Conservation (phyloP, 1,140 invertebrate species). For the Drosophila fuyamai region DNA sequence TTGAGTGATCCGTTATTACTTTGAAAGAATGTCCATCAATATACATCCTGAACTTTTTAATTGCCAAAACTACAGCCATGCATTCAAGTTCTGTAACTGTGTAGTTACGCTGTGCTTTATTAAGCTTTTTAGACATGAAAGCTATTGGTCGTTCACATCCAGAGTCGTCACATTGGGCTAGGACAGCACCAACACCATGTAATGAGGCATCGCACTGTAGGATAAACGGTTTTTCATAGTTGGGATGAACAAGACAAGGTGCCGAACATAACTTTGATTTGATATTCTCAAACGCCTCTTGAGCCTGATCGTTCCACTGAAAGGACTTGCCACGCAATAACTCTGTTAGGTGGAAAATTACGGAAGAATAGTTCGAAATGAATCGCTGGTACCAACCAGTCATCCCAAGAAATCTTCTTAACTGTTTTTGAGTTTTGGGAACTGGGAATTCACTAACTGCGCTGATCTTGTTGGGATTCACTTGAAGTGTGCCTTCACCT, state of each 20-base stretch:
- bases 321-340: background rate
- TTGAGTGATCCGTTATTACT: background rate
- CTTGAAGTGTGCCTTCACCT: conserved; percentile 1
- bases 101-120: conserved; percentile 2
- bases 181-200: background rate
- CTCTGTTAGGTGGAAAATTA: background rate
- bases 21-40: background rate
- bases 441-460: background rate
- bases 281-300: no score
- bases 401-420: conserved; percentile 4
- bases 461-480: conserved; percentile 6
- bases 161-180: background rate
- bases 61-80: background rate
- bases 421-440: conserved; percentile 1
- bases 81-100: background rate
- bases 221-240: no score
- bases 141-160: background rate
- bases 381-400: conserved; percentile 1
- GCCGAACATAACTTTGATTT: no score
- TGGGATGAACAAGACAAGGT: no score
- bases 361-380: background rate
- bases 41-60: background rate
- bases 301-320: background rate
- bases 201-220: background rate
- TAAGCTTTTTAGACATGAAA: background rate